Evolutionary conservation across 2,797 vertebrate species (phyloP).

Genomic region (Malurus splendens): DNA sequence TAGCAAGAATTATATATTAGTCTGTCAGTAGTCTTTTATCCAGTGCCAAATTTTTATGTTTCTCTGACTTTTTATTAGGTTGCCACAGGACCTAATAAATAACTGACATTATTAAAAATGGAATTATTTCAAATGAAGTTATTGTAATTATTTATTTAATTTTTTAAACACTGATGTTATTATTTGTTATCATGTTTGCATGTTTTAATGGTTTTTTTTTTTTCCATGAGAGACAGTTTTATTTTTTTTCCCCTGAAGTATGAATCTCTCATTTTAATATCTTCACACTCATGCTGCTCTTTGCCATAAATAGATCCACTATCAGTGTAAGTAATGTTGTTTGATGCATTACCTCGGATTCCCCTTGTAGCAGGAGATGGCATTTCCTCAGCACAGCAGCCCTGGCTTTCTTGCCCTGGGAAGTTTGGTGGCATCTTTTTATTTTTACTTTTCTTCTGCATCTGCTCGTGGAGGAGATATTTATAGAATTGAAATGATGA

Average conservation of each 20-base stretch:
- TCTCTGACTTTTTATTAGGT: background rate
- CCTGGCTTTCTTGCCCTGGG: background rate
- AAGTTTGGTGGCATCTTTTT: background rate
- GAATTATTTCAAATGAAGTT: background rate
- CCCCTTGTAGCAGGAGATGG: background rate
- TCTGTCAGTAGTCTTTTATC: background rate
- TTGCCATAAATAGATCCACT: background rate
- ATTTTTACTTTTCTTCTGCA: background rate
- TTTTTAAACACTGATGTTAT: background rate
- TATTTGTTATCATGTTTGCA: background rate
- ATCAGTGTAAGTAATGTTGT: background rate
- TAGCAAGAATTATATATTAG: background rate
- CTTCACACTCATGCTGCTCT: background rate
- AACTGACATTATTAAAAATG: background rate
- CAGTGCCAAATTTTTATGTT: background rate
- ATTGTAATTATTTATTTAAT: background rate
- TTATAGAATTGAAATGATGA: background rate
- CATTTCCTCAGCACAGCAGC: background rate
- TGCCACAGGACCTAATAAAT: background rate
- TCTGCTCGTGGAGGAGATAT: background rate
- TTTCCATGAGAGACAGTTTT: accelerated
- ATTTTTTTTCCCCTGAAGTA: background rate
- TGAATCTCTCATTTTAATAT: background rate
- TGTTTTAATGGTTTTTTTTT: background rate
- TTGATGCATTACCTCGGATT: background rate